These are phyloP conservation scores for Suncus etruscus DNA, from an alignment of 2,113 vertebrate species.

Conservation along the genomic window DNA sequence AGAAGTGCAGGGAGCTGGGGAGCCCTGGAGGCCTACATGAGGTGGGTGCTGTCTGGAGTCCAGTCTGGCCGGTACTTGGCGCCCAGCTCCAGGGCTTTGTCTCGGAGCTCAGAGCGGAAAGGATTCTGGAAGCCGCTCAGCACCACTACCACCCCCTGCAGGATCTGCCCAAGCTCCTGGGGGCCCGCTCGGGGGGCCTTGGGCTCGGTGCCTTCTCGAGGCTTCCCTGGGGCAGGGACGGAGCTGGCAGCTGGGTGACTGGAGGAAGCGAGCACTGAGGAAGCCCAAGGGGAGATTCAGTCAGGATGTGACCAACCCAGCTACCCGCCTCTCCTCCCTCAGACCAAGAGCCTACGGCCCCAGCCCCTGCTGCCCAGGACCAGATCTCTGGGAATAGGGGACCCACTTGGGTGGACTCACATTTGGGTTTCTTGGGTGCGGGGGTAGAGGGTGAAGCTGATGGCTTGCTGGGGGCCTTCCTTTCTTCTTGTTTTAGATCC, in stretches of 20 bases:
- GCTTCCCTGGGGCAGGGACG: slow-evolving; percentile 70
- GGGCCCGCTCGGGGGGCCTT: slow-evolving; percentile 31
- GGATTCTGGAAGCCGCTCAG: slow-evolving; percentile 96
- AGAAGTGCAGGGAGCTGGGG: neutral
- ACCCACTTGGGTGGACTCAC: slow-evolving; percentile 75
- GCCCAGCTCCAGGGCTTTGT: slow-evolving; percentile 94
- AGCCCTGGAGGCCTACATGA: slow-evolving; percentile 88
- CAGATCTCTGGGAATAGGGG: neutral
- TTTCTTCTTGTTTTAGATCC: slow-evolving; percentile 91
- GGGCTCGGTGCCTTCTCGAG: slow-evolving; percentile 56
- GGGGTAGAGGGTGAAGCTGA: slow-evolving; percentile 83
- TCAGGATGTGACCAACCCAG: neutral
- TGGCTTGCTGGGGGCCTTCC: slow-evolving; percentile 85
- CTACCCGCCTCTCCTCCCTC: neutral
- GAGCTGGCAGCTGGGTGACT: neutral
- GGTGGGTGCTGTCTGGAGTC: slow-evolving; percentile 92
- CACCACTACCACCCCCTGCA: slow-evolving; percentile 94
- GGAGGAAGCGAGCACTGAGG: slow-evolving; percentile 63
- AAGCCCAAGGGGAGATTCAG: neutral
- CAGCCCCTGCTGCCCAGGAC: neutral
- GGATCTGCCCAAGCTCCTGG: slow-evolving; percentile 80
- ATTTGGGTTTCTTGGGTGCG: slow-evolving; percentile 84
- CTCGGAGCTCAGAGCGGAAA: slow-evolving; percentile 92
- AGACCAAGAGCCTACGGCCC: neutral
- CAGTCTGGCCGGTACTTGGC: slow-evolving; percentile 94